Evolutionary conservation across 2,113 vertebrate species (phyloP), one percentile per base, ranked within the genome.

Genomic region (Melanotaenia duboulayi): DNA sequence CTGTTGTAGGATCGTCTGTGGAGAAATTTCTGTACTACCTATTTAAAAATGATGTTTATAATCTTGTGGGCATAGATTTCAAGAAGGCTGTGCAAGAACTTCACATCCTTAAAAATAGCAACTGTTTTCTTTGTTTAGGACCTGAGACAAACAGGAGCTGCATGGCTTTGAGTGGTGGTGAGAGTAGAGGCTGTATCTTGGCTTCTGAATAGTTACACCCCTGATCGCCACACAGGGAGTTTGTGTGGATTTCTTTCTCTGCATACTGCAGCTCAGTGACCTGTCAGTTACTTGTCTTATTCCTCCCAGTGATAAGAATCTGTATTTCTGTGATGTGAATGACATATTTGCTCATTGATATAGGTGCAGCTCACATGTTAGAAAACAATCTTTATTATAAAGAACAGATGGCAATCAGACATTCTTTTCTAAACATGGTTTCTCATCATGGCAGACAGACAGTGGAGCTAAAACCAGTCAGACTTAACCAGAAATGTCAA

Each of bases 141-240:
- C 1, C 42, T 13, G 42, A 13, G 10, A 44, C 42, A 13, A 44
- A 17, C 14, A 16, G 42, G 13, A 44, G 42, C 42, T 16, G 42
- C 11, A 16, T 44, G 42, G 42, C 42, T 13, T 17, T 17, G 42
- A 17, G 42, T 44, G 14, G 40, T 17, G 4, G 14, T 14, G 16
- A 11, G 44, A 40, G n/a, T 7, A 11, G 58, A 6, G 7, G 13
- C 20, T 25, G 7, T 28, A 11, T 62, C 46, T 24, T n/a, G 17
- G 42, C 19, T 48, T 46, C 20, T 7, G 20, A 16, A 22, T 1
- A 4, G 12, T 35, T 35, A 10, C 46, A 20, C 46, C 20, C 46
- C 44, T 9, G 46, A 50, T 50, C 62, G 20, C 44, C 16, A 20
- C 42, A 50, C 46, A 64, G 62, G 46, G 39, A 24, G 58, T 61